Evolutionary conservation across 1,140 invertebrate genomes (phyloP).

Genomic region (Temnothorax longispinosus): DNA sequence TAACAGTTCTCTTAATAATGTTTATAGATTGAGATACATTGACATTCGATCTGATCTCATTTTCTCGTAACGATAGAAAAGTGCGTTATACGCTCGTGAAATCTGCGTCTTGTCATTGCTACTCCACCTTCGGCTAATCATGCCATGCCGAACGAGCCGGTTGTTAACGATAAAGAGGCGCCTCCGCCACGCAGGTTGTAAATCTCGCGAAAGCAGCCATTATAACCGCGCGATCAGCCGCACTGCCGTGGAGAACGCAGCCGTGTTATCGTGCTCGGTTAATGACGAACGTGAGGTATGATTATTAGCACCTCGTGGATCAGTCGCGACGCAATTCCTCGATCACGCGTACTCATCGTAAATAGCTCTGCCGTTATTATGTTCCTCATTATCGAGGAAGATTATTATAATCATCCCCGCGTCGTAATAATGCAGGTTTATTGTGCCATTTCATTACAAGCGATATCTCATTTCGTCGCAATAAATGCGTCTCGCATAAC

Average conservation of each 20-base stretch:
- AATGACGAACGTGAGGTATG: constrained; percentile 79
- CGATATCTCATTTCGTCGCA: constrained; percentile 24
- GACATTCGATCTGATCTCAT: neutral
- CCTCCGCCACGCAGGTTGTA: constrained; percentile 56
- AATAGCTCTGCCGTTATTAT: constrained; percentile 5
- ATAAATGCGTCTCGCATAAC: neutral
- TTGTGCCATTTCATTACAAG: constrained; percentile 1
- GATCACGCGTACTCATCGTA: neutral
- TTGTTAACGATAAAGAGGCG: constrained; percentile 73
- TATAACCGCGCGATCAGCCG: constrained; percentile 64
- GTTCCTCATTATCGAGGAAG: constrained; percentile 20
- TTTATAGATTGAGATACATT: too few species aligned
- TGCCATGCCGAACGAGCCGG: constrained; percentile 52
- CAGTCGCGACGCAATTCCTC: neutral
- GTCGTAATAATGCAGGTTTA: neutral
- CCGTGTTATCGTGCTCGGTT: constrained; percentile 70
- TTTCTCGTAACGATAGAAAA: neutral
- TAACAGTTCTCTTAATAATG: too few species aligned
- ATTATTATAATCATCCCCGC: constrained; percentile 33
- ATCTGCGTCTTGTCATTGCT: constrained; percentile 34
- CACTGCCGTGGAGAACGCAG: constrained; percentile 28
- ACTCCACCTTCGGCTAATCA: constrained; percentile 51
- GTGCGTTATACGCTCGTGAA: neutral
- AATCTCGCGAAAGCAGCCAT: constrained; percentile 65
- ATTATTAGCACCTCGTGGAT: constrained; percentile 78